These are phyloP conservation scores for Chrysotoxum bicinctum DNA, from an alignment of 2,888 invertebrate genomes.

Conservation along the genomic window DNA sequence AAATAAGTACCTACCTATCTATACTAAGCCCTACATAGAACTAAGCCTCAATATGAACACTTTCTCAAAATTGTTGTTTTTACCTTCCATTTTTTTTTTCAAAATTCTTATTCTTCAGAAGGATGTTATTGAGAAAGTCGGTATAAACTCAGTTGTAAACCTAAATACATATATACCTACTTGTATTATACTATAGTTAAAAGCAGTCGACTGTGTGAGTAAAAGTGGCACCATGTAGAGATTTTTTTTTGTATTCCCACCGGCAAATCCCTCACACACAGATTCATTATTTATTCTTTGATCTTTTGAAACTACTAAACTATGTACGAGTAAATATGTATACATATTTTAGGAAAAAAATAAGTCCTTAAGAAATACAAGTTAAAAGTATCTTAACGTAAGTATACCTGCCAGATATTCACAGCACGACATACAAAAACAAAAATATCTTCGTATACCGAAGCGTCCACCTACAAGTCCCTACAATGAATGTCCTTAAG, in stretches of 20 bases:
- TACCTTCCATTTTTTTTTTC: background rate
- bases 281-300: background rate
- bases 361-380: background rate
- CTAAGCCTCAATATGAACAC: too few relatives aligned
- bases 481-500: conserved; percentile 14
- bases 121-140: background rate
- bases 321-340: too few relatives aligned
- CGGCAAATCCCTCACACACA: background rate
- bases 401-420: conserved; percentile 37
- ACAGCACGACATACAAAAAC: background rate
- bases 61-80: too few relatives aligned
- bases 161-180: too few relatives aligned
- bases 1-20: too few relatives aligned
- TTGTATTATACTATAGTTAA: too few relatives aligned
- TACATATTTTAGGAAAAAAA: background rate
- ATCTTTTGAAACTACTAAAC: background rate
- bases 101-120: background rate
- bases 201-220: background rate
- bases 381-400: background rate
- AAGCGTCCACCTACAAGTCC: conserved; percentile 65
- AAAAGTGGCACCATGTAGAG: background rate
- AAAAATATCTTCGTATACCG: background rate
- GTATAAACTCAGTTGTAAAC: background rate
- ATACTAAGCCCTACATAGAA: too few relatives aligned
- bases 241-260: background rate